Evolutionary conservation across 2,797 vertebrate species (phyloP), one percentile per base, ranked within the genome.

Genomic region (Leptoclinus maculatus): DNA sequence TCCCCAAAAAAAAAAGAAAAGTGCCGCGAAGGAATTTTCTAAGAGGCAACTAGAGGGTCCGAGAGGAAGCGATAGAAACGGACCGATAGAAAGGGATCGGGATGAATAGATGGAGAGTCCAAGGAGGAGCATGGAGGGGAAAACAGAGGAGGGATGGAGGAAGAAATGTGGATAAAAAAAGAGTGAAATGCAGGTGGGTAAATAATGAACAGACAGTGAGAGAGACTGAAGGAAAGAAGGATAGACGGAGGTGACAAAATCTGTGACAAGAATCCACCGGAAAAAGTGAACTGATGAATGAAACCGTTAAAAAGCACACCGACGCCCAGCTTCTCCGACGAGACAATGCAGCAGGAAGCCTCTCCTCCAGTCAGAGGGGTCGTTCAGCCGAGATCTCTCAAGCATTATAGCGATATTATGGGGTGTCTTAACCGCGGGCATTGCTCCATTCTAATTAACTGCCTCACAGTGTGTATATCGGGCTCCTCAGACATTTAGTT

Each of bases 371-470:
- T 71, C 82, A 27, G n/a, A 29, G 80, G 64, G 66, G 66, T 49
- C 45, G 71, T 39, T 82, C 67, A 71, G 65, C 49, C 0, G 10
- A 79, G 58, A 60, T 82, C 85, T 74, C 88, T 51, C 57, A 71
- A 77, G 85, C 81, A 51, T 87, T 76, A 80, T n/a, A n/a, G 84
- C 75, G 41, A 47, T 83, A 90, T 89, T 90, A 89, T 84, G 85
- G 84, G 86, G 86, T 88, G 81, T 87, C 86, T 90, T 74, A 72
- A 86, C 82, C 45, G 66, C 76, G 83, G 87, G 85, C 88, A 53
- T 78, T 36, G 85, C 89, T 89, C 81, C 88, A 79, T 89, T 87
- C 80, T 92, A 91, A 91, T 93, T 87, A 92, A 92, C 86, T 79
- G 87, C 65, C 91, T 90, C 82, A 27, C 79, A 76, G 88, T 84